These are phyloP conservation scores for Radopholus similis DNA, from an alignment of 1,140 invertebrate species.

Conservation along the genomic window DNA sequence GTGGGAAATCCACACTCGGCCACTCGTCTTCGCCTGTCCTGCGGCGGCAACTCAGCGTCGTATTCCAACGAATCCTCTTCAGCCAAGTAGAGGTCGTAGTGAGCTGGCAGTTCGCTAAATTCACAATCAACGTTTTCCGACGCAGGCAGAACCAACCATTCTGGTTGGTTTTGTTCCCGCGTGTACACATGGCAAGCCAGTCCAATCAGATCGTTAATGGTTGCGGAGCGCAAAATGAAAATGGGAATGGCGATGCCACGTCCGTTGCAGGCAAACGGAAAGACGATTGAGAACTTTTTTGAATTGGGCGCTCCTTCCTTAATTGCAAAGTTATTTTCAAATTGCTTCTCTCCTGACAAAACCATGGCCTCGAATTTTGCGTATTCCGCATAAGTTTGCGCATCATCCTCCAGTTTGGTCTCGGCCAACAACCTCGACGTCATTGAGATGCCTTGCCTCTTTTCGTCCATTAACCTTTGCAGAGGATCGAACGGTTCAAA, in stretches of 20 bases:
- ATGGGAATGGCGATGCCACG: not conserved
- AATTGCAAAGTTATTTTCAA: not conserved
- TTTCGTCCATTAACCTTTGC: too few species aligned
- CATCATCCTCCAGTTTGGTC: not conserved
- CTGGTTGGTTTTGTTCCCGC: not conserved
- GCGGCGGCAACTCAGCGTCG: constrained; percentile 9
- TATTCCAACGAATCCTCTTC: constrained; percentile 10
- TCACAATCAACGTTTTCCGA: not conserved
- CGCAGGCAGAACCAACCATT: not conserved
- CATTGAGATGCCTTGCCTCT: too few species aligned
- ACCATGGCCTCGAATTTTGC: constrained; percentile 16
- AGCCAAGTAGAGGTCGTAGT: constrained; percentile 10
- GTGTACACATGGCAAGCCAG: constrained; percentile 7
- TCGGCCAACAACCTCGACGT: constrained; percentile 3
- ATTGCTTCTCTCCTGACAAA: too few species aligned
- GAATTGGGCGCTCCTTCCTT: not conserved
- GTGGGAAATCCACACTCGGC: constrained; percentile 10
- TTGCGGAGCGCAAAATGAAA: not conserved
- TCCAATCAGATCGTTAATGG: constrained; percentile 9
- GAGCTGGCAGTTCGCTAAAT: constrained; percentile 9
- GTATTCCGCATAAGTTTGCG: not conserved
- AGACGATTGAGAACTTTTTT: constrained; percentile 8
- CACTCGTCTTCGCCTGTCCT: constrained; percentile 4
- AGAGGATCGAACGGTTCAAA: not conserved
- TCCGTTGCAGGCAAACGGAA: not conserved